These are phyloP conservation scores for Pipistrellus pygmaeus DNA, from an alignment of 2,797 vertebrate genomes.

Conservation along the genomic window DNA sequence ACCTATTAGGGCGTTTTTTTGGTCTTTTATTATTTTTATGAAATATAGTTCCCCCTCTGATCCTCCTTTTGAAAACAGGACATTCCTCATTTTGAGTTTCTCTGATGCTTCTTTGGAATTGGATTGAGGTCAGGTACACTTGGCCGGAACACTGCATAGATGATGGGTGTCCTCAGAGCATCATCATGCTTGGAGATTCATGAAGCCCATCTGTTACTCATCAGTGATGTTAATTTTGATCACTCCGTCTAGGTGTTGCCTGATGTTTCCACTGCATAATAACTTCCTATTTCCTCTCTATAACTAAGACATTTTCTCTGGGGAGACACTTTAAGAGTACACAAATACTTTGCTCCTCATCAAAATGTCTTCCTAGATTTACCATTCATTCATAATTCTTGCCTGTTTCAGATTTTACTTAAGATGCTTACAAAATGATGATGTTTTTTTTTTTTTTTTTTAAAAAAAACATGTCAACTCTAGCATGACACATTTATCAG, in stretches of 20 bases:
- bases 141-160: not conserved
- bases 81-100: not conserved
- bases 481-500: not conserved
- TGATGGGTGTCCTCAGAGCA: not conserved
- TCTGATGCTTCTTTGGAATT: not conserved
- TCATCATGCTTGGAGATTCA: not conserved
- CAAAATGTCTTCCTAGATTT: not conserved
- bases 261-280: not conserved
- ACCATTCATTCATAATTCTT: not conserved
- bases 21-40: not conserved
- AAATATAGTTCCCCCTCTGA: too few species aligned
- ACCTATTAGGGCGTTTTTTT: not conserved
- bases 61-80: not conserved
- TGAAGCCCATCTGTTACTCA: not conserved
- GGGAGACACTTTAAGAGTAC: not conserved
- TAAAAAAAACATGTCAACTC: not conserved
- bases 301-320: not conserved
- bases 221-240: not conserved
- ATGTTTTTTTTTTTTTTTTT: not conserved
- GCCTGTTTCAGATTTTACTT: not conserved
- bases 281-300: not conserved
- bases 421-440: not conserved
- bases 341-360: not conserved
- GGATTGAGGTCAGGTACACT: not conserved
- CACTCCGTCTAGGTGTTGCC: not conserved